Evolutionary conservation across 2,888 invertebrate genomes (phyloP).

Genomic region (Chaitophorus viminalis): DNA sequence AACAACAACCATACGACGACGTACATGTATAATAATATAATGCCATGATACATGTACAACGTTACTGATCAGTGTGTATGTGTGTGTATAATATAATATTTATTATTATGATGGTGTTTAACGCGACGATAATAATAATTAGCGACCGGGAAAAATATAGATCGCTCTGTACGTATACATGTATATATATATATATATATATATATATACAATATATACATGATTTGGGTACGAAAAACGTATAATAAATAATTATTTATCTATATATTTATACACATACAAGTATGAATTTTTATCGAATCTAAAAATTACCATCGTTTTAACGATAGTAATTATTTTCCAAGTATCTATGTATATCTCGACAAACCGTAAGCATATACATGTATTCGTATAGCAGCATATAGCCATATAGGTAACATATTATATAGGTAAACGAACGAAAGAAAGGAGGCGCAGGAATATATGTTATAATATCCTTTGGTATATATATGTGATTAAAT

Average conservation of each 20-base stretch:
- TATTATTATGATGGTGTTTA: conserved; percentile 8
- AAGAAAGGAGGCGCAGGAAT: too few species aligned
- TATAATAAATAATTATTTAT: not conserved
- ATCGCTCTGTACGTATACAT: not conserved
- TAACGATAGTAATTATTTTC: not conserved
- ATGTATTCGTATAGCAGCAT: too few species aligned
- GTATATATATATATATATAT: not conserved
- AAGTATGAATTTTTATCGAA: conserved; percentile 3
- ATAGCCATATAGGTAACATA: not conserved
- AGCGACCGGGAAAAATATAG: conserved; percentile 1
- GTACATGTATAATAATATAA: not conserved
- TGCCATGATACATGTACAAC: not conserved
- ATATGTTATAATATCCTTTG: too few species aligned
- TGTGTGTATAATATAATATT: not conserved
- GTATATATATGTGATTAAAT: too few species aligned
- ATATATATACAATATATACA: too few species aligned
- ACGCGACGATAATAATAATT: conserved; percentile 33
- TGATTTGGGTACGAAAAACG: conserved; percentile 25
- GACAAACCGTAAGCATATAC: not conserved
- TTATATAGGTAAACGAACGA: too few species aligned
- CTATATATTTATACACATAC: too few species aligned
- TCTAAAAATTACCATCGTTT: not conserved
- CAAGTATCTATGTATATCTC: not conserved
- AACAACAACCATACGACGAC: not conserved
- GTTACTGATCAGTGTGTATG: not conserved